These are phyloP conservation scores for Brachionus koreanus DNA, from an alignment of 1,140 invertebrate genomes.

Conservation along the genomic window DNA sequence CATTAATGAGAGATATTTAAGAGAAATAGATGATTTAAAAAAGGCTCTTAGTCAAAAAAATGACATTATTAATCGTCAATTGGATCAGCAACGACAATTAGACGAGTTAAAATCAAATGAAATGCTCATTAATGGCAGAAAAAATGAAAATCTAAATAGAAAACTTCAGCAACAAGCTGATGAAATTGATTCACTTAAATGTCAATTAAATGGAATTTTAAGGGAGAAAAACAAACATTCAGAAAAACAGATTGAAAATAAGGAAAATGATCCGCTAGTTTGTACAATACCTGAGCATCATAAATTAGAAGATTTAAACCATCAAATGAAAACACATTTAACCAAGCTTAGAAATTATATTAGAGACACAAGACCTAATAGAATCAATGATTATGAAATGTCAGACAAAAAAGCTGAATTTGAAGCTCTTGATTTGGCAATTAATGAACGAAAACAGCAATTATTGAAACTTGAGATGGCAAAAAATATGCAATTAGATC, in stretches of 20 bases:
- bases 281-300: constrained; percentile 43
- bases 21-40: constrained; percentile 22
- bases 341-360: not conserved
- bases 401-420: constrained; percentile 32
- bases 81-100: not conserved
- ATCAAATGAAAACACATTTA: constrained; percentile 5
- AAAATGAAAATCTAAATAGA: not conserved
- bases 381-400: constrained; percentile 8
- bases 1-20: not conserved
- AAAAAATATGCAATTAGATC: constrained; percentile 21
- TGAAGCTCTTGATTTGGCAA: constrained; percentile 36
- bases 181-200: not conserved
- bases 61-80: not conserved
- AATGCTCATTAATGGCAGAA: not conserved
- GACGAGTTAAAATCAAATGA: not conserved
- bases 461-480: constrained; percentile 10
- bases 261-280: not conserved
- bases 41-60: not conserved
- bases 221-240: not conserved
- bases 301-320: constrained; percentile 39
- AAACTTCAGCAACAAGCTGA: constrained; percentile 5
- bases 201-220: not conserved
- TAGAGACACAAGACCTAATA: not conserved
- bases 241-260: not conserved
- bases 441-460: constrained; percentile 38